Base-by-base conservation (phyloP, 1,140 invertebrate genomes). In the Diorhabda sublineata region DNA sequence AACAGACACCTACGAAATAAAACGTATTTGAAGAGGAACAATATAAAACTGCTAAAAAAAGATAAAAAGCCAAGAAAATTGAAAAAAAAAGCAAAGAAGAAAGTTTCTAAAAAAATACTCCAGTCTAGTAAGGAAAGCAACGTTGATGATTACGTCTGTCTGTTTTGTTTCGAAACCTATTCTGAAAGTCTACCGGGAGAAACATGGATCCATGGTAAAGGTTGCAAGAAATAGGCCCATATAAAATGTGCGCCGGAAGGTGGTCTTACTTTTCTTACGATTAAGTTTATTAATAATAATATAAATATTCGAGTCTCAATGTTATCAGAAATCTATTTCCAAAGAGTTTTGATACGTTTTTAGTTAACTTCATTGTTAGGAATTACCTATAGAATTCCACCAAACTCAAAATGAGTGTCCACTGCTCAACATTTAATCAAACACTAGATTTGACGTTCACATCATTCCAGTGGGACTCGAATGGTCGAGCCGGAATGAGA, bases 71-170 rank as follows among this genome's bases (percentile, higher is more conserved):
- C 58, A 74, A 74, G 69, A 69, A 69, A 11, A 69, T 71, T 6
- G 63, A 61, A 66, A 72, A 73, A 5, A 56, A 64, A 26, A 1
- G 9, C n/a, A 62, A 42, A 8, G 44, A 64, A n/a, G 52, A 63
- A 68, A 65, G 66, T 61, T 42, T 61, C 7, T 58, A 74, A 75
- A 75, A 71, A 74, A 75, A 64, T 73, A 72, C 65, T 77, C 58
- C 69, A 77, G 65, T 73, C 71, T 68, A 77, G 71, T 71, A 68
- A 73, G 11, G 70, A 75, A 74, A 74, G 71, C 66, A 67, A 73
- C 60, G 65, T 69, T 59, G 69, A 69, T 71, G 69, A 74, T 64
- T 75, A 71, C 63, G 45, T 45, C 64, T 74, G 69, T 60, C 66
- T 73, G 64, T 67, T 76, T 74, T 74, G 72, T 70, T 73, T 68